A percentile compares a stretch with the other conserved stretches of the same genome.
Evolutionary conservation across 1,140 invertebrate genomes (phyloP).

Genomic region (Drosophila tsacasi): DNA sequence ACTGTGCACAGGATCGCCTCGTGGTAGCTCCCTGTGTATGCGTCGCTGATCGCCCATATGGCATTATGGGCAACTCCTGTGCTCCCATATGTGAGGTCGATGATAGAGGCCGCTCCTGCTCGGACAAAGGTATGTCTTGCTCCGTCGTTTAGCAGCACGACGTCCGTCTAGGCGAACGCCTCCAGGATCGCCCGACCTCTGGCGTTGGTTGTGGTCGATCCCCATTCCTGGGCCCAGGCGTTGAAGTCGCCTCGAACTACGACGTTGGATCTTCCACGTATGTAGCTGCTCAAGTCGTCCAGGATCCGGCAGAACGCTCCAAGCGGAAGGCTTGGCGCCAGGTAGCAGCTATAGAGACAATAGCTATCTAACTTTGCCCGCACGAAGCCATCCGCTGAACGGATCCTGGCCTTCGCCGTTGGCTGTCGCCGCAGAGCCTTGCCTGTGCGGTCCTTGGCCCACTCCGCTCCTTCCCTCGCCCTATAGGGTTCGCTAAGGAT

Average conservation of each 20-base stretch:
- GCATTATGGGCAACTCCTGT: no score
- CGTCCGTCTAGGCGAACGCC: background rate
- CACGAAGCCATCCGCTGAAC: no score
- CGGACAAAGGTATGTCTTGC: background rate
- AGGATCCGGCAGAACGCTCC: background rate
- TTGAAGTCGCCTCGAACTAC: background rate
- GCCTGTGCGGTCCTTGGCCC: background rate
- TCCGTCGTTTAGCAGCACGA: background rate
- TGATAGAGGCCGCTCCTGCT: no score
- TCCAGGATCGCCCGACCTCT: background rate
- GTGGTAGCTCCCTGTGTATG: no score
- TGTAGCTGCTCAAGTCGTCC: background rate
- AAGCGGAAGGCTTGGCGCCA: background rate
- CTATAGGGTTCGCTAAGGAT: background rate
- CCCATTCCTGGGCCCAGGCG: background rate
- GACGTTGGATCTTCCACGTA: background rate
- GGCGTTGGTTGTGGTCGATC: background rate
- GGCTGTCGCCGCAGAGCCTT: no score
- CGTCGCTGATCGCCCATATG: no score
- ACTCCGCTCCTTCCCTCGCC: background rate
- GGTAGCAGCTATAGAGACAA: no score
- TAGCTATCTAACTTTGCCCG: no score
- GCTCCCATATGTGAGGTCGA: no score
- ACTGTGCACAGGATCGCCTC: no score
- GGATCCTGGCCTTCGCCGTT: no score